Evolutionary conservation across 2,888 invertebrate species (phyloP).

Genomic region (Dryocosmus kuriphilus): DNA sequence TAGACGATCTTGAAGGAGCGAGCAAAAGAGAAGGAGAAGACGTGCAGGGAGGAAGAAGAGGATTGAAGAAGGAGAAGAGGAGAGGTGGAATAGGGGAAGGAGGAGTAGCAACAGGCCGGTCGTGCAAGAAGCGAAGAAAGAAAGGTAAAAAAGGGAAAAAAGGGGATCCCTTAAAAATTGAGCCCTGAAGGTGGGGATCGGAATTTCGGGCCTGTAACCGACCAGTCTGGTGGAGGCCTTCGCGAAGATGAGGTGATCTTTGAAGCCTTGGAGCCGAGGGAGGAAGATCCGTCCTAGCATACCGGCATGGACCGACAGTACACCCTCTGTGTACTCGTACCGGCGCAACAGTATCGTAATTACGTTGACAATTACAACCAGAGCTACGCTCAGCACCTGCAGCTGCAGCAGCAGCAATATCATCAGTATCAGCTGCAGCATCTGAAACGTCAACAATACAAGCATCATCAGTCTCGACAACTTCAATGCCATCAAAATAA

Average conservation of each 20-base stretch:
- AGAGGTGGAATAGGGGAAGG: slow-evolving; percentile 51
- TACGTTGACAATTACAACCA: slow-evolving; percentile 73
- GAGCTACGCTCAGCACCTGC: slow-evolving; percentile 60
- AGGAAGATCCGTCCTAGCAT: slow-evolving; percentile 49
- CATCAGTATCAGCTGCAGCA: slow-evolving; percentile 53
- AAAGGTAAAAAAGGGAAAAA: slow-evolving; percentile 67
- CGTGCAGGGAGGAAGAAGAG: slow-evolving; percentile 48
- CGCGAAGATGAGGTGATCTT: slow-evolving; percentile 75
- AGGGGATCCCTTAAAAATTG: slow-evolving; percentile 76
- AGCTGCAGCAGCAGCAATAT: slow-evolving; percentile 52
- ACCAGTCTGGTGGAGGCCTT: slow-evolving; percentile 77
- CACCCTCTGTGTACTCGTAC: slow-evolving; percentile 76
- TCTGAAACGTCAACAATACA: slow-evolving; percentile 47
- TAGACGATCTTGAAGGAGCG: slow-evolving; percentile 43
- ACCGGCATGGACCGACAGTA: slow-evolving; percentile 77
- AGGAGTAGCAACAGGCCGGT: slow-evolving; percentile 21
- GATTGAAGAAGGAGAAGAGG: slow-evolving; percentile 44
- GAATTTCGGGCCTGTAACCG: slow-evolving; percentile 77
- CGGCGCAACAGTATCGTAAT: slow-evolving; percentile 75
- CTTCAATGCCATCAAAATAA: slow-evolving; percentile 51
- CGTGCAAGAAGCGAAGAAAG: slow-evolving; percentile 57
- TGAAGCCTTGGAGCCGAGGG: slow-evolving; percentile 52
- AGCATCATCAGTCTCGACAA: slow-evolving; percentile 48
- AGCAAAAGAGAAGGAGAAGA: slow-evolving; percentile 47
- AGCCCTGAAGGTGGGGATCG: slow-evolving; percentile 75